Conservation (phyloP, 2,113 vertebrate species). For the Nymphicus hollandicus region DNA sequence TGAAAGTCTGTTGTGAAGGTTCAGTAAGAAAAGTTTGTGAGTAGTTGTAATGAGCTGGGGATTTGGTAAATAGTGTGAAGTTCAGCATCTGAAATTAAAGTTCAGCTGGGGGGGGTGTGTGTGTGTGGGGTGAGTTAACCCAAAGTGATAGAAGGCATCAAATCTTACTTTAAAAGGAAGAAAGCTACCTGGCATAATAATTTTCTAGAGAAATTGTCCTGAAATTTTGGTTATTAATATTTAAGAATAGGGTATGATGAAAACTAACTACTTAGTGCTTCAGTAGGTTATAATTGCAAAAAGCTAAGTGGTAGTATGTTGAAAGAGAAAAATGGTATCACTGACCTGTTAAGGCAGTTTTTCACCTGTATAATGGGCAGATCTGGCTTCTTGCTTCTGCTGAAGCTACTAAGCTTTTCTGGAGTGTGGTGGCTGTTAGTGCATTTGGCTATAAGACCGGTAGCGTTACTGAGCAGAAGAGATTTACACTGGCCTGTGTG, state of each 20-base stretch:
- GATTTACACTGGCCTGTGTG: fast-evolving
- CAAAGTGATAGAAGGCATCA: not conserved
- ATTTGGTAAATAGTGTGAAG: not conserved
- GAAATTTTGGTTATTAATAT: not conserved
- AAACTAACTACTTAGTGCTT: fast-evolving
- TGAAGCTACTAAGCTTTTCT: not conserved
- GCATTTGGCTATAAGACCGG: not conserved
- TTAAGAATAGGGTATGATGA: not conserved
- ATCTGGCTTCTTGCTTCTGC: not conserved
- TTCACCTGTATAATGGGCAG: fast-evolving
- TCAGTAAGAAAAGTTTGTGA: not conserved
- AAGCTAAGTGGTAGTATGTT: fast-evolving
- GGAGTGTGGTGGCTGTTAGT: not conserved
- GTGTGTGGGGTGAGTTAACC: not conserved
- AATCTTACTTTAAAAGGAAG: not conserved
- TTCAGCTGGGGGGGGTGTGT: fast-evolving
- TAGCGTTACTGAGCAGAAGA: not conserved
- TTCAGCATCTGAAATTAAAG: not conserved
- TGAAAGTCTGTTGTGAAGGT: not conserved
- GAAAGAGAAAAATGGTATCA: fast-evolving
- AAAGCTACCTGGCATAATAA: not conserved
- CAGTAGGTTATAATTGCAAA: not conserved
- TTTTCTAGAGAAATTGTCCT: not conserved
- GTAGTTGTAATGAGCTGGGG: not conserved
- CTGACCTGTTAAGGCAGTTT: not conserved